Evolutionary conservation across 1,140 invertebrate genomes (phyloP), one percentile per base, ranked within the genome.

Genomic region (Pseudomyrmex gracilis): DNA sequence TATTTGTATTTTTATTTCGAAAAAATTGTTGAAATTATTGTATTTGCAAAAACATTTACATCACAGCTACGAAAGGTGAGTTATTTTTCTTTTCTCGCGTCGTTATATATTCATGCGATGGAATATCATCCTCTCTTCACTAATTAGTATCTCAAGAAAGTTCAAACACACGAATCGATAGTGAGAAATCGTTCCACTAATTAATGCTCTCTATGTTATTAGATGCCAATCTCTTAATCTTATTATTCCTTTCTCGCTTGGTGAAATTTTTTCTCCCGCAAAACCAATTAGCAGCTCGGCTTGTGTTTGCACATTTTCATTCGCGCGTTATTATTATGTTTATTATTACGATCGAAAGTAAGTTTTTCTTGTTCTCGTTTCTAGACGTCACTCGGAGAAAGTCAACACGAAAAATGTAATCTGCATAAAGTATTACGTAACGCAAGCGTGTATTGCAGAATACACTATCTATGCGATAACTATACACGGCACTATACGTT

Each of bases 381-480:
- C 5, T 34, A 34, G 34, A 34, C 34, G 34, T 34, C 34, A 34
- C 34, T 34, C n/a, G 7, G 34, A 34, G 34, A 34, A 34, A 34
- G 34, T 34, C 34, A 7, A 34, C 34, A 5, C 34, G 34, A 22
- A 53, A 8, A 63, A 63, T 43, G 9, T 20, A 74, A 34, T 12
- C 15, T 47, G 10, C 24, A 67, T 20, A 63, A 76, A 53, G 5
- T 34, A 34, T 5, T 34, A 34, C 34, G 34, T 34, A 7, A 43
- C 15, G 15, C 9, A 1, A 20, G 8, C 22, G 2, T 73, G 20
- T 51, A 17, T 9, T 8, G 43, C 51, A 53, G 20, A 77, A 49
- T 76, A 71, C 76, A 83, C 85, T 66, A 74, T 80, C 84, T 84
- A 73, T 34, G 47, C 73, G 60, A 84, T 78, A 86, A 84, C 68